Base-by-base conservation (phyloP, 2,888 invertebrate species). In the Acronicta aceris region DNA sequence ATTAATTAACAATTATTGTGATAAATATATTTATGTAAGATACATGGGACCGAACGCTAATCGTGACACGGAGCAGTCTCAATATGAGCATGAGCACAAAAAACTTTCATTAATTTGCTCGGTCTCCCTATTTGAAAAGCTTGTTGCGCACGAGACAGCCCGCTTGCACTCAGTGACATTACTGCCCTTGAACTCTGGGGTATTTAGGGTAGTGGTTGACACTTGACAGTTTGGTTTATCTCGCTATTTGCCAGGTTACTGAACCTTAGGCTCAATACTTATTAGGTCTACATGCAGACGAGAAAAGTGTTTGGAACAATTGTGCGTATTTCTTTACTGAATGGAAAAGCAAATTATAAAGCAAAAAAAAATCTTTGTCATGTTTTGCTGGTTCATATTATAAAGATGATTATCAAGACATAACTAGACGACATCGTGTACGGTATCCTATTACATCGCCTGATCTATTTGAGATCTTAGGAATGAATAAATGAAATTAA, bases 111-210 rank as follows among this genome's bases (percentile, higher is more conserved):
- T n/a, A n/a, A n/a, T n/a, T 30, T 30, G 2, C 10, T 33, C 33
- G 5, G 12, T 4, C 12, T 12, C 4, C 12, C 5, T 33, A 33
- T 33, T 38, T 0, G 7, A n/a, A 38, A n/a, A 38, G 1, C n/a
- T 38, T 5, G n/a, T 7, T n/a, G 27, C 47, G 17, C 30, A 25
- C n/a, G 40, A 16, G 8, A 10, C 13, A n/a, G 9, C 13, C 15
- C n/a, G 36, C 21, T 46, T 38, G 16, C 45, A 55, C 46, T 12
- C 21, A 41, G 45, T 65, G 66, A 67, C 67, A 72, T 58, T 60
- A 52, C 21, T 68, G 74, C 52, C 69, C 69, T 70, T 70, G 69
- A 69, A 58, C 42, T 43, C 17, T 40, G 33, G 38, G 47, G 45
- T 68, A 68, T 73, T 68, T 68, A 59, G 65, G 47, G 17, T 53